Percentiles rank a stretch among this genome's conserved stretches.
Conservation (phyloP, 2,797 vertebrate genomes). For the Anguilla anguilla region DNA sequence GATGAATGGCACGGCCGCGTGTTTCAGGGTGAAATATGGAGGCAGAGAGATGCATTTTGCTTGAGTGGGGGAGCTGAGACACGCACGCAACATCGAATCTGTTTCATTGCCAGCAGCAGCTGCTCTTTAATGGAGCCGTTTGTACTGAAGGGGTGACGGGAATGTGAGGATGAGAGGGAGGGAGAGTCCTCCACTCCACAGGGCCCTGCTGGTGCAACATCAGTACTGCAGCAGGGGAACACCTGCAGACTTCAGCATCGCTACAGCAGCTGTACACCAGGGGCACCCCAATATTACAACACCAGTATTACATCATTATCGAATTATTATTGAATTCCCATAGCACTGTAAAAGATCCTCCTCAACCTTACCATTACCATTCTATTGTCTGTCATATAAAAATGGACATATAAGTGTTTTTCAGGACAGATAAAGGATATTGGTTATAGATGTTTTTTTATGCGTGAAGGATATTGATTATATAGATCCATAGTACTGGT, state of each 20-base stretch:
- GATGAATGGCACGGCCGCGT: constrained; percentile 59
- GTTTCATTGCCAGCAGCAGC: constrained; percentile 69
- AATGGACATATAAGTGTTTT: not conserved
- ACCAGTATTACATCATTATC: not conserved
- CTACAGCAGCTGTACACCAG: not conserved
- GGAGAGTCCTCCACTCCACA: not conserved
- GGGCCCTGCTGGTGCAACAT: not conserved
- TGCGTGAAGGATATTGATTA: not conserved
- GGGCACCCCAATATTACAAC: not conserved
- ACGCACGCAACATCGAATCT: constrained; percentile 71
- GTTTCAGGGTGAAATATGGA: not conserved
- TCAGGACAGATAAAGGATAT: not conserved
- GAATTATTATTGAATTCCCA: not conserved
- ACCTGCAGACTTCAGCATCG: not conserved
- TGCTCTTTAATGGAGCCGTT: constrained; percentile 69
- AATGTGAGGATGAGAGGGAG: constrained; percentile 23
- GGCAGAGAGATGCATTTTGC: constrained; percentile 59
- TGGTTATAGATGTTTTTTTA: not conserved
- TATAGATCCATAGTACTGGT: not conserved
- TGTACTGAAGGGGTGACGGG: constrained; percentile 60
- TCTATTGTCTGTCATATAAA: not conserved
- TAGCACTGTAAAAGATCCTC: not conserved
- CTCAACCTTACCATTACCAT: not conserved
- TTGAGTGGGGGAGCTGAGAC: constrained; percentile 51
- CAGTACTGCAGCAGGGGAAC: constrained; percentile 21